phyloP scores from a whole-genome alignment of 2,797 vertebrate genomes.

The Phataginus tricuspis region DNA sequence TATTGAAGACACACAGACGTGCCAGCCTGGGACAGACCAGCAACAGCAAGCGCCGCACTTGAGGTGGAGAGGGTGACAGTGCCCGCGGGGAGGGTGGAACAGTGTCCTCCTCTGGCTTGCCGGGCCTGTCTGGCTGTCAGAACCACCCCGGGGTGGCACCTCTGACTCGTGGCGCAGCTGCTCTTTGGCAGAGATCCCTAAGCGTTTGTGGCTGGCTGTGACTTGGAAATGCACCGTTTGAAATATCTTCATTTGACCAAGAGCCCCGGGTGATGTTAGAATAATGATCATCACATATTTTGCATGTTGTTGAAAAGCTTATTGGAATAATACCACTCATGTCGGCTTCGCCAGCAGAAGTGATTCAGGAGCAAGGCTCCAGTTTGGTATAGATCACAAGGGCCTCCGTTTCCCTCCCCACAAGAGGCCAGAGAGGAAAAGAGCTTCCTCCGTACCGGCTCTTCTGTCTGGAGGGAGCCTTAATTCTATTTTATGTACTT shows the following conservation, averaged over 20 bases:
- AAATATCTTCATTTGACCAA: constrained; percentile 69
- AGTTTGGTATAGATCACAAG: constrained; percentile 57
- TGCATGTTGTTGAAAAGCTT: constrained; percentile 69
- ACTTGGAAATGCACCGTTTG: constrained; percentile 29
- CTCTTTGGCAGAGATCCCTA: constrained; percentile 33
- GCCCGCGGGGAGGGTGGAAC: neutral
- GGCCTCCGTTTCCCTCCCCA: constrained; percentile 57
- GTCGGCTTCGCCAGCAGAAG: neutral
- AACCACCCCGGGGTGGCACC: rapidly evolving
- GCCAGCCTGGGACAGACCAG: neutral
- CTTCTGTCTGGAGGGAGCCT: constrained; percentile 80
- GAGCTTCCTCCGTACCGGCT: constrained; percentile 71
- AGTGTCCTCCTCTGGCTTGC: neutral
- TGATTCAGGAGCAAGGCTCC: constrained; percentile 70
- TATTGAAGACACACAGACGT: neutral
- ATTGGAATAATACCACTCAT: constrained; percentile 62
- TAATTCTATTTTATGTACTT: constrained; percentile 78
- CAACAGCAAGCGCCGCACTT: too few relatives aligned
- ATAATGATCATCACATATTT: constrained; percentile 62
- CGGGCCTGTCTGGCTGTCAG: neutral
- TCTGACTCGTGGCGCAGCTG: neutral
- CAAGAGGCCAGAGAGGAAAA: constrained; percentile 73
- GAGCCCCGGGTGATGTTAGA: constrained; percentile 67
- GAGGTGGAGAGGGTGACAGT: neutral
- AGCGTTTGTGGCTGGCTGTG: constrained; percentile 25